Percentiles rank a stretch among this genome's conserved stretches.
Evolutionary conservation across 92 coral and sea anemone genomes (phyloP).

Genomic region (Chrysogorgia sp.): DNA sequence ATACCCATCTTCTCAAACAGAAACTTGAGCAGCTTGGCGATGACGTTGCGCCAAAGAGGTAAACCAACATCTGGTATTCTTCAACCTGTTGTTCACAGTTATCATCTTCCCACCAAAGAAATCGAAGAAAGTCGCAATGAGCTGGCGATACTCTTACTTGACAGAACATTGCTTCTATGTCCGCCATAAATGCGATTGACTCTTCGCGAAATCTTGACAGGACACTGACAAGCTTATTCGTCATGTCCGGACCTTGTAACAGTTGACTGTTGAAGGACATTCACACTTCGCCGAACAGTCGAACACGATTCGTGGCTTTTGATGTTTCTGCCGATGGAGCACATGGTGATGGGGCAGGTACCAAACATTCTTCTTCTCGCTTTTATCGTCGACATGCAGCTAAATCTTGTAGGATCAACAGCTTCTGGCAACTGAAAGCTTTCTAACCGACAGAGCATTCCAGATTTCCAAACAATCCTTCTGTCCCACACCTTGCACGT

Average conservation of each 20-base stretch:
- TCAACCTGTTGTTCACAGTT: conserved; percentile 32
- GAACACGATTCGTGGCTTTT: conserved; percentile 53
- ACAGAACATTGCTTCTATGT: conserved; percentile 53
- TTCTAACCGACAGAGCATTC: background rate
- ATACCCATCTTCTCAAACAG: conserved; percentile 24
- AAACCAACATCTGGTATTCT: conserved; percentile 37
- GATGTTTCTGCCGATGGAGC: conserved; percentile 50
- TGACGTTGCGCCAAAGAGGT: conserved; percentile 32
- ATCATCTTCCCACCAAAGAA: conserved; percentile 48
- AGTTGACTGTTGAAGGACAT: conserved; percentile 46
- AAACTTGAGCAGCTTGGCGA: conserved; percentile 42
- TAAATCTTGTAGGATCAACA: conserved; percentile 18
- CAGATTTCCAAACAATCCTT: background rate
- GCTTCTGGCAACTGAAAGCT: conserved; percentile 18
- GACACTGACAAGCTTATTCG: conserved; percentile 56
- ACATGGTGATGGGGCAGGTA: conserved; percentile 49
- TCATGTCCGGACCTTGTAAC: conserved; percentile 63
- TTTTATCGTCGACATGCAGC: conserved; percentile 34
- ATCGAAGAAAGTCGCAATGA: conserved; percentile 39
- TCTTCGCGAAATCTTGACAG: conserved; percentile 44
- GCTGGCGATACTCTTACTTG: conserved; percentile 51
- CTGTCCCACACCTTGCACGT: background rate
- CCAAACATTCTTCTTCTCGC: too few species aligned
- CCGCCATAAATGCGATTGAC: conserved; percentile 47
- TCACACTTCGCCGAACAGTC: conserved; percentile 55